These are phyloP conservation scores for Drosophila repletoides DNA, from an alignment of 1,140 invertebrate genomes.

Conservation along the genomic window DNA sequence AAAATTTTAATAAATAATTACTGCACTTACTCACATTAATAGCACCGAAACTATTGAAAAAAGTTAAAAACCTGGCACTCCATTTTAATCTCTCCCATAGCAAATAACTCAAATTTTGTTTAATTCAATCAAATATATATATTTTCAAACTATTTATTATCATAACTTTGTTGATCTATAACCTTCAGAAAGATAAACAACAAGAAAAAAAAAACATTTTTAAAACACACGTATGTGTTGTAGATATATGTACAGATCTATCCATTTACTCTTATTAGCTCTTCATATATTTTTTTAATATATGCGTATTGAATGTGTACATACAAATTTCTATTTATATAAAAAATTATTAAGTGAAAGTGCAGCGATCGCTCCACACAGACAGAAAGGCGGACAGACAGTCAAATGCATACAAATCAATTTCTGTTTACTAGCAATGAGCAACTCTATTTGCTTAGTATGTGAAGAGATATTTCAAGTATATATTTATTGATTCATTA, in stretches of 20 bases:
- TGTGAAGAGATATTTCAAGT: slow-evolving; percentile 6
- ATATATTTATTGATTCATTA: slow-evolving; percentile 11
- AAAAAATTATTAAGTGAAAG: slow-evolving; percentile 46
- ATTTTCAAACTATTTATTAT: too few relatives aligned
- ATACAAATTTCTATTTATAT: slow-evolving; percentile 43
- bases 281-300: neutral
- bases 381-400: neutral
- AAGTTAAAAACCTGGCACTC: too few relatives aligned
- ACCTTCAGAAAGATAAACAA: too few relatives aligned
- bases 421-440: slow-evolving; percentile 26
- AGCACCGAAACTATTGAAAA: too few relatives aligned
- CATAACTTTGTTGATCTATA: too few relatives aligned
- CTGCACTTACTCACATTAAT: too few relatives aligned
- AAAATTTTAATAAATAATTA: too few relatives aligned
- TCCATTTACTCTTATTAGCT: neutral
- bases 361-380: slow-evolving; percentile 11
- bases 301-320: too few relatives aligned
- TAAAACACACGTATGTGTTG: neutral
- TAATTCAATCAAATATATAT: too few relatives aligned
- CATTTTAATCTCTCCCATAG: too few relatives aligned
- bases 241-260: neutral
- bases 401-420: slow-evolving; percentile 19
- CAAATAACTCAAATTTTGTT: too few relatives aligned
- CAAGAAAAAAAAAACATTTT: too few relatives aligned
- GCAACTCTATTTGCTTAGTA: slow-evolving; percentile 27